Base-by-base conservation (phyloP, 2,113 vertebrate genomes). In the Clinocottus analis region DNA sequence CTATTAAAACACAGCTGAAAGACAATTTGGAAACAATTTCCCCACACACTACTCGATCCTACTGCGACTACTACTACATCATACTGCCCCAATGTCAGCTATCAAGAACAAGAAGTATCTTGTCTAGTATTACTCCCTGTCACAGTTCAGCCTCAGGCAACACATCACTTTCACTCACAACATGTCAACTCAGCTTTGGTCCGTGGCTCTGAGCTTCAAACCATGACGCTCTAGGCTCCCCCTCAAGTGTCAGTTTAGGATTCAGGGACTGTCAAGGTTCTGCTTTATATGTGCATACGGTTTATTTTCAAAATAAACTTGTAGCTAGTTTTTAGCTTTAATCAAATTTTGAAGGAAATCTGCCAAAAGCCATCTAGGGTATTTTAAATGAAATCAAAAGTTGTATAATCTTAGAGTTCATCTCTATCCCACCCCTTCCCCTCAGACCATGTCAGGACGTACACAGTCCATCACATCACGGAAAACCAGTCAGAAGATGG, bases 381-480 rank as follows among this genome's bases (percentile, higher is more conserved):
- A n/a, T 70, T 80, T 63, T 64, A 0, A 64, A 35, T 80, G 31
- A 59, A 84, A 72, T 66, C 47, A 14, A 65, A 9, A 25, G 76
- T 19, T 27, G 23, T 64, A 35, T 37, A 51, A n/a, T 53, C 16
- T 56, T 0, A 65, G 0, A 27, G 29, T n/a, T 49, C 14, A 27
- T 51, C 29, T 21, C 29, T 5, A 10, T 72, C 4, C 13, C 4
- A 16, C 1, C 6, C 43, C 49, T 35, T 3, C 27, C 67, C 61
- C 43, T 16, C 88, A 99, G 97, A 97, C 51, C 93, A 88, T 17
- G 88, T 59, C 14, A 96, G 92, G 87, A 85, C 87, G 0, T 90
- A 74, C 1, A 79, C 88, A 1, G 84, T 58, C 33, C 86, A 83
- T 7, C 96, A 96, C 45, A 82, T 89, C 77, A 90, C 88, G 51